Percentiles rank a stretch among this genome's conserved stretches.
Conservation (phyloP, 2,888 invertebrate genomes). For the Phanerotoma sp. region DNA sequence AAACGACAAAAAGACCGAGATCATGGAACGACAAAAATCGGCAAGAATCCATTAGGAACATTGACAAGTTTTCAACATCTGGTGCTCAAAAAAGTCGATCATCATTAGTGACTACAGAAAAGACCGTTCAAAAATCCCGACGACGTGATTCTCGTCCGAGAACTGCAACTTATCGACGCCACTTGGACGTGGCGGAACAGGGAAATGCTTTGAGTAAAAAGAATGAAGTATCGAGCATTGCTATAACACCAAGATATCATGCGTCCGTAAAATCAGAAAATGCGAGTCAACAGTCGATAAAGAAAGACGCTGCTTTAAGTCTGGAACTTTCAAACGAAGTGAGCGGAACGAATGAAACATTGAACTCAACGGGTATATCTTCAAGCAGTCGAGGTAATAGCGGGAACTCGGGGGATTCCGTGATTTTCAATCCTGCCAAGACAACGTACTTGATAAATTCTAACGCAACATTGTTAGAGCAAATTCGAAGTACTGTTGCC, state of each 20-base stretch:
- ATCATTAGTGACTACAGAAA: constrained; percentile 13
- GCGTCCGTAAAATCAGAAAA: constrained; percentile 30
- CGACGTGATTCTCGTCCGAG: constrained; percentile 46
- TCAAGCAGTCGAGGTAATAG: constrained; percentile 42
- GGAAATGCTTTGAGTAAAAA: background rate
- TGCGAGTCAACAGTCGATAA: constrained; percentile 40
- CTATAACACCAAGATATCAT: constrained; percentile 46
- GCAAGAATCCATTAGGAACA: constrained; percentile 26
- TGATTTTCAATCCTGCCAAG: constrained; percentile 51
- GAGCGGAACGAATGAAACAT: constrained; percentile 26
- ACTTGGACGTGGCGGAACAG: constrained; percentile 43
- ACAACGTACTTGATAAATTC: constrained; percentile 42
- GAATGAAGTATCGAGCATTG: constrained; percentile 32
- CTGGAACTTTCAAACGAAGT: constrained; percentile 37
- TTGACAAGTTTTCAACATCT: background rate
- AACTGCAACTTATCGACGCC: constrained; percentile 51
- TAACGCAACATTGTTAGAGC: constrained; percentile 47
- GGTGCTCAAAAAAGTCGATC: constrained; percentile 12
- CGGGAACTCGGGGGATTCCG: constrained; percentile 38
- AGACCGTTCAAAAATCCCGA: constrained; percentile 21
- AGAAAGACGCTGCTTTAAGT: constrained; percentile 43
- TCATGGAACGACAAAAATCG: constrained; percentile 33
- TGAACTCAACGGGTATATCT: constrained; percentile 34
- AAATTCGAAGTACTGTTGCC: constrained; percentile 53
- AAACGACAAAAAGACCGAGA: constrained; percentile 26